Evolutionary conservation across 2,113 vertebrate species (phyloP).

Genomic region (Steatornis caripensis): DNA sequence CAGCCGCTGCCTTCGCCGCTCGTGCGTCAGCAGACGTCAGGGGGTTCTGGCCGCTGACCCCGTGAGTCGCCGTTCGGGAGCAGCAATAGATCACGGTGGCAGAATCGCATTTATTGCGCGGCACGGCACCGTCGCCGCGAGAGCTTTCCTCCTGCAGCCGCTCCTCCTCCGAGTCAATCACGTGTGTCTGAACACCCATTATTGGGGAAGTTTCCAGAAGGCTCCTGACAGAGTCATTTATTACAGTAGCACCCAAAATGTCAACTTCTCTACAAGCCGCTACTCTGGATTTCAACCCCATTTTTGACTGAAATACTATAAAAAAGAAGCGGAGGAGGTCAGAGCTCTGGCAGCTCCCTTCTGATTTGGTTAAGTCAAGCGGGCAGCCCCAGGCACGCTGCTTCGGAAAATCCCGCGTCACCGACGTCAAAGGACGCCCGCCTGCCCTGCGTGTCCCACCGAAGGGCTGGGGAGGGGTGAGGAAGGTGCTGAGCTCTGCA

Average conservation of each 20-base stretch:
- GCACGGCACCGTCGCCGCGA: too few species aligned
- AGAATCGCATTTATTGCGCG: too few species aligned
- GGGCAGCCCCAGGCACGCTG: rapidly evolving
- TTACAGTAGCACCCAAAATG: not conserved
- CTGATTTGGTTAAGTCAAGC: not conserved
- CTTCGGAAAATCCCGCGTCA: rapidly evolving
- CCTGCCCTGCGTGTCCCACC: not conserved
- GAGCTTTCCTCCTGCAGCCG: not conserved
- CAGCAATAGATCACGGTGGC: not conserved
- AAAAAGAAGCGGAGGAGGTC: not conserved
- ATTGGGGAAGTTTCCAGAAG: not conserved
- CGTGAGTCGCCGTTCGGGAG: not conserved
- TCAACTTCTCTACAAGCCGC: not conserved
- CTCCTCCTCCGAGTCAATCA: not conserved
- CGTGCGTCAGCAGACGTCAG: not conserved
- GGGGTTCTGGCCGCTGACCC: not conserved
- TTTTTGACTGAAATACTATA: not conserved
- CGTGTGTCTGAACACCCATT: rapidly evolving
- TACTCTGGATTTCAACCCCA: rapidly evolving
- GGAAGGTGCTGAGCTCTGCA: not conserved
- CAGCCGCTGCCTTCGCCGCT: not conserved
- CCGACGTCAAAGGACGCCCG: rapidly evolving
- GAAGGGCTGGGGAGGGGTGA: not conserved
- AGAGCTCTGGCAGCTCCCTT: not conserved
- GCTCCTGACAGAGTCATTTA: not conserved